A percentile compares a stretch with the other conserved stretches of the same genome.
These are phyloP conservation scores for Nineta flava DNA, from an alignment of 2,888 invertebrate genomes.

Conservation along the genomic window DNA sequence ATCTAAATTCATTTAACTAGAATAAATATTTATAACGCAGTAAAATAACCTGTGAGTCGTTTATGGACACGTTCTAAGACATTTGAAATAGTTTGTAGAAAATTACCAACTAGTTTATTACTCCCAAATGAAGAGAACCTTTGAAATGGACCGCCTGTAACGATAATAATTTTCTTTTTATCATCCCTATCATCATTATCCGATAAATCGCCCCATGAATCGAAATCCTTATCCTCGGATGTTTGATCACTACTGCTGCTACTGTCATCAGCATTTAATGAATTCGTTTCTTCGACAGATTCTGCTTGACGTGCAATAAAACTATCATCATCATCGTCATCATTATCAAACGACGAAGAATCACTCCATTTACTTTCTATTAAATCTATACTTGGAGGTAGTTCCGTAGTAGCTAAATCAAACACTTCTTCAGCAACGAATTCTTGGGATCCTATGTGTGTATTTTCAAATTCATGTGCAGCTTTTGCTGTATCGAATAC, in stretches of 20 bases:
- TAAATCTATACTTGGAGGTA: background rate
- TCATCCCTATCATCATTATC: background rate
- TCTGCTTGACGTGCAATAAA: background rate
- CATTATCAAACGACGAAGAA: background rate
- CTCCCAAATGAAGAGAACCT: background rate
- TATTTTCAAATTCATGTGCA: background rate
- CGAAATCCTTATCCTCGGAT: slow-evolving; percentile 1
- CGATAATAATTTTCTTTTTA: background rate
- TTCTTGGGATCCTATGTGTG: background rate
- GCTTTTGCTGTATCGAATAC: background rate
- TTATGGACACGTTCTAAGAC: slow-evolving; percentile 2
- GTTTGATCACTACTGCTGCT: background rate
- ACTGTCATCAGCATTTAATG: background rate
- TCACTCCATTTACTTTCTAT: background rate
- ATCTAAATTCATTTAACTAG: background rate
- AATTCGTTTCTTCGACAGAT: background rate
- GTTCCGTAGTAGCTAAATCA: background rate
- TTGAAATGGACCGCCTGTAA: background rate
- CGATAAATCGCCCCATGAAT: background rate
- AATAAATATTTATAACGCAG: background rate
- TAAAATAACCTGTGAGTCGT: slow-evolving; percentile 3
- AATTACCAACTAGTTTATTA: background rate
- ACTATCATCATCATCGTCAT: background rate
- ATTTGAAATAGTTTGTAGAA: slow-evolving; percentile 4
- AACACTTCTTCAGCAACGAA: background rate